phyloP scores from a whole-genome alignment of 2,888 invertebrate species.

The Xanthorhoe designata region DNA sequence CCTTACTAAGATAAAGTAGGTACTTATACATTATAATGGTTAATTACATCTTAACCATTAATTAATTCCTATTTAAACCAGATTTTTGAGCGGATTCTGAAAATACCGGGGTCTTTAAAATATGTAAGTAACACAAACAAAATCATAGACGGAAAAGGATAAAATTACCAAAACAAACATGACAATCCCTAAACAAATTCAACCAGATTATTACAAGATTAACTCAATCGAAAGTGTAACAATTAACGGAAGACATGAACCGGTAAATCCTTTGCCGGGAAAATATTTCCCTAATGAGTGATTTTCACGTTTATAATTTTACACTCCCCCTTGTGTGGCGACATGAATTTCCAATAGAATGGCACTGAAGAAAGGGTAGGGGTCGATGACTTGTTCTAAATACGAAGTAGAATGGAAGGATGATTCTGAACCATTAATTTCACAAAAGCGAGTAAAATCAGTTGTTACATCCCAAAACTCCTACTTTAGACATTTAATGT shows the following conservation, averaged over 20 bases:
- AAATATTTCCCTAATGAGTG: slow-evolving; percentile 66
- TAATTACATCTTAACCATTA: no score
- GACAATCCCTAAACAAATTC: slow-evolving; percentile 6
- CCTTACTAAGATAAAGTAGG: no score
- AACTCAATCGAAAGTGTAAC: slow-evolving; percentile 60
- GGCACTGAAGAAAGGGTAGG: slow-evolving; percentile 54
- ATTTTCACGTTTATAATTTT: slow-evolving; percentile 61
- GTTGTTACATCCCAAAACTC: not conserved
- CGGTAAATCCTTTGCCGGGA: slow-evolving; percentile 68
- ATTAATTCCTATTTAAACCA: no score
- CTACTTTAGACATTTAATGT: not conserved
- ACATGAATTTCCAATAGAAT: slow-evolving; percentile 73
- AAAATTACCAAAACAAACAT: not conserved
- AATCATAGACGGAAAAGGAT: not conserved
- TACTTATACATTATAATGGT: no score
- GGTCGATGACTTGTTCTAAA: slow-evolving; percentile 46
- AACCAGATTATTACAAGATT: slow-evolving; percentile 42
- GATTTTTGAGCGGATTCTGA: no score
- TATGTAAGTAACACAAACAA: not conserved
- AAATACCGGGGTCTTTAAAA: not conserved
- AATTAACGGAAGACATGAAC: slow-evolving; percentile 59
- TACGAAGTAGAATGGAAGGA: slow-evolving; percentile 41
- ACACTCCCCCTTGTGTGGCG: slow-evolving; percentile 54
- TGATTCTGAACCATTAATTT: slow-evolving; percentile 36
- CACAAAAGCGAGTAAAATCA: slow-evolving; percentile 2